These are phyloP conservation scores for Cetonia aurata DNA, from an alignment of 2,888 invertebrate species.

Conservation along the genomic window DNA sequence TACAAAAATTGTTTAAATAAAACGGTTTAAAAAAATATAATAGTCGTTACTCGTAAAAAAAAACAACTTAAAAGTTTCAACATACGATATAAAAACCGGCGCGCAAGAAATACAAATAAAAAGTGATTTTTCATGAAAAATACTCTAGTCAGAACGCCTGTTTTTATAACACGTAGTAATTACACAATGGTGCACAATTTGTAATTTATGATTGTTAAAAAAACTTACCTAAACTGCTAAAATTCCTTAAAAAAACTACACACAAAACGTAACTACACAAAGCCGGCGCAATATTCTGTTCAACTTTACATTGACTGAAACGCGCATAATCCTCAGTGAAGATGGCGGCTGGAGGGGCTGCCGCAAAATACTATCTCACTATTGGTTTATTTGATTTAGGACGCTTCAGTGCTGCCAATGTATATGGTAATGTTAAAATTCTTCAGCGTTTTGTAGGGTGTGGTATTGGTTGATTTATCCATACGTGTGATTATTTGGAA, in stretches of 20 bases:
- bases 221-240: slow-evolving; percentile 53
- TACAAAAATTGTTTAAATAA: not conserved
- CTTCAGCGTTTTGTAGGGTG: slow-evolving; percentile 51
- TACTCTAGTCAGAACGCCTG: slow-evolving; percentile 34
- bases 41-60: not conserved
- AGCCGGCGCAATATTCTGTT: slow-evolving; percentile 55
- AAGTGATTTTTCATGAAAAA: slow-evolving; percentile 46
- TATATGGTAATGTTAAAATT: slow-evolving; percentile 39
- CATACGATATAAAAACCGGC: slow-evolving; percentile 47
- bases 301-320: slow-evolving; percentile 61
- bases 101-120: slow-evolving; percentile 41
- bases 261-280: slow-evolving; percentile 56
- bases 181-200: slow-evolving; percentile 29
- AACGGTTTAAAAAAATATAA: not conserved
- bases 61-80: slow-evolving; percentile 1
- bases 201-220: slow-evolving; percentile 34
- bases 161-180: slow-evolving; percentile 17
- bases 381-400: slow-evolving; percentile 60
- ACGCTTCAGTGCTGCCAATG: slow-evolving; percentile 60
- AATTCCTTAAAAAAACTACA: slow-evolving; percentile 57
- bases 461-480: slow-evolving; percentile 51
- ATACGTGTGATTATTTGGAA: too few relatives aligned
- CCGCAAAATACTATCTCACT: slow-evolving; percentile 52
- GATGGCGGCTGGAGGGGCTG: slow-evolving; percentile 62
- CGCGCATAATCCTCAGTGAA: slow-evolving; percentile 59